phyloP scores from a whole-genome alignment of 2,113 vertebrate species.

The Megaceryle torquata region DNA sequence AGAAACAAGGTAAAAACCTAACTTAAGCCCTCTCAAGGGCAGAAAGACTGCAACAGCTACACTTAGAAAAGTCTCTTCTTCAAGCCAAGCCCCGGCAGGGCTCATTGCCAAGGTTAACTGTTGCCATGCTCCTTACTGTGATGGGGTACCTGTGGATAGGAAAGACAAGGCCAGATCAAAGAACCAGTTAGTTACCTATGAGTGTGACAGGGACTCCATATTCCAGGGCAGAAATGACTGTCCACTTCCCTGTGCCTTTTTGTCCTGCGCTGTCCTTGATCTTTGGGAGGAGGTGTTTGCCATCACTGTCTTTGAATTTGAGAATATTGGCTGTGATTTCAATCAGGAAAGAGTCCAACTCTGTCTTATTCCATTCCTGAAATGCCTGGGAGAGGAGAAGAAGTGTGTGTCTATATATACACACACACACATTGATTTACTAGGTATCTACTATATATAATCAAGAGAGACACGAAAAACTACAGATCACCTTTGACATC shows the following conservation, averaged over 20 bases:
- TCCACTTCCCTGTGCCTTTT: slow-evolving; percentile 98
- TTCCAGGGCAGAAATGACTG: slow-evolving; percentile 92
- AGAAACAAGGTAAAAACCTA: background rate
- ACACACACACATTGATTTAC: background rate
- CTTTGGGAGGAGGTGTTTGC: slow-evolving; percentile 88
- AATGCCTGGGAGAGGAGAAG: slow-evolving; percentile 73
- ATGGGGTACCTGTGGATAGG: background rate
- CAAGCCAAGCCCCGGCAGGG: background rate
- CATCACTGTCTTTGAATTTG: slow-evolving; percentile 84
- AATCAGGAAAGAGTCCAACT: slow-evolving; percentile 96
- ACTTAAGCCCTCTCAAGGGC: background rate
- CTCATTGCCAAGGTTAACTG: background rate
- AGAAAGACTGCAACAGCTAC: background rate
- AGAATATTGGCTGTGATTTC: slow-evolving; percentile 96
- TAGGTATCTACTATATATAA: background rate
- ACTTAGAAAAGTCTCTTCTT: background rate
- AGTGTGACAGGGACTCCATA: slow-evolving; percentile 93
- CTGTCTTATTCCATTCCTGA: slow-evolving; percentile 92
- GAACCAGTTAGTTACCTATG: slow-evolving; percentile 82
- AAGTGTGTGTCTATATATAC: background rate
- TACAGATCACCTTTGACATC: slow-evolving; percentile 84
- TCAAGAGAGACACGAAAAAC: background rate
- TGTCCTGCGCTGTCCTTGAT: slow-evolving; percentile 95
- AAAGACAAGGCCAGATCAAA: background rate
- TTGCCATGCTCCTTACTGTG: background rate